Percentiles rank a stretch among this genome's conserved stretches.
phyloP scores from a whole-genome alignment of 2,888 invertebrate species.

The Lepidochitona cinerea region DNA sequence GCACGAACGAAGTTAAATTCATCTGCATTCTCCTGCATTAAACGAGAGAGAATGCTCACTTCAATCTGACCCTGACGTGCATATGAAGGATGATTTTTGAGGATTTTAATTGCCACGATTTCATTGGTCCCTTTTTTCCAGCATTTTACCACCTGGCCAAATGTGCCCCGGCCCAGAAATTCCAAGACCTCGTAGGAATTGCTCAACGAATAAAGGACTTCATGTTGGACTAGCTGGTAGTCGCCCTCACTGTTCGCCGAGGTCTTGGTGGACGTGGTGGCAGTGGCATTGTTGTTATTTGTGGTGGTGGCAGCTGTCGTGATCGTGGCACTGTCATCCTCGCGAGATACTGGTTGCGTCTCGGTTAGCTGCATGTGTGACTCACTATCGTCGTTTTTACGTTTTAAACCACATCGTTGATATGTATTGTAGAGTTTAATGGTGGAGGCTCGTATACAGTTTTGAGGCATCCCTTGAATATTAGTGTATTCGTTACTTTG shows the following conservation, averaged over 20 bases:
- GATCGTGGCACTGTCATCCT: constrained; percentile 65
- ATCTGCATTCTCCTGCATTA: constrained; percentile 72
- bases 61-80: constrained; percentile 99
- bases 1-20: constrained; percentile 99
- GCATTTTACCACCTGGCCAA: constrained; percentile 99
- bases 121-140: constrained; percentile 99
- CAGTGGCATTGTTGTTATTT: constrained; percentile 30
- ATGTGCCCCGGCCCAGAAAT: constrained; percentile 99
- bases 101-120: constrained; percentile 99
- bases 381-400: constrained; percentile 60
- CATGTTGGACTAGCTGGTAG: constrained; percentile 98
- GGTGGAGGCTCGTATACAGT: constrained; percentile 79
- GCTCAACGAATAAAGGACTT: constrained; percentile 95
- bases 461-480: constrained; percentile 69
- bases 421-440: constrained; percentile 80
- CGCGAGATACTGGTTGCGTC: constrained; percentile 62
- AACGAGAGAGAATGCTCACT: constrained; percentile 77
- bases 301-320: constrained; percentile 39
- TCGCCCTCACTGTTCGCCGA: constrained; percentile 83
- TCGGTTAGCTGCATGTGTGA: constrained; percentile 66
- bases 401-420: constrained; percentile 72
- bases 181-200: constrained; percentile 95
- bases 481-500: constrained; percentile 33
- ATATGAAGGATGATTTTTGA: constrained; percentile 99
- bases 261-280: constrained; percentile 53